Conservation (phyloP, 2,797 vertebrate species). For the Phaenicophaeus curvirostris region DNA sequence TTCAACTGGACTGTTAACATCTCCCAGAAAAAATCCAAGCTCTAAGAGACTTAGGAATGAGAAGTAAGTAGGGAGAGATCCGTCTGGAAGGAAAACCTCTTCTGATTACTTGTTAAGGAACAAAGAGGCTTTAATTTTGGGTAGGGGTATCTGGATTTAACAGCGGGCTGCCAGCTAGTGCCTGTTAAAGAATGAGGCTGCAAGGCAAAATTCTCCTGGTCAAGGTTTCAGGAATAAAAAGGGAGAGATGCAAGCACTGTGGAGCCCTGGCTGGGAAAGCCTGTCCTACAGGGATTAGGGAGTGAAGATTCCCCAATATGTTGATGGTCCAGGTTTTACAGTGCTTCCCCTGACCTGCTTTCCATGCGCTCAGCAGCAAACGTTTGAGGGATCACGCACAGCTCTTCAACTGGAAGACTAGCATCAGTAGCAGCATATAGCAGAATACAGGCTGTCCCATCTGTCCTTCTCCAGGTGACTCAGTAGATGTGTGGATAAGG, state of each 20-base stretch:
- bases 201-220: not conserved
- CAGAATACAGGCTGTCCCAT: not conserved
- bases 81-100: not conserved
- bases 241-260: not conserved
- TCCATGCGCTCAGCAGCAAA: rapidly evolving
- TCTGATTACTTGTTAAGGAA: not conserved
- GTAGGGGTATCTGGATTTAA: not conserved
- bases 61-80: not conserved
- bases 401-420: not conserved
- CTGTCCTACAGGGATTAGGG: not conserved
- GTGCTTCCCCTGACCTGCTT: not conserved
- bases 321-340: not conserved
- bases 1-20: not conserved
- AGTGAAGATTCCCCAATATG: not conserved
- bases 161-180: not conserved
- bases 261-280: not conserved
- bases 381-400: not conserved
- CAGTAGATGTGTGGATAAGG: not conserved
- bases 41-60: not conserved
- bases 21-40: not conserved
- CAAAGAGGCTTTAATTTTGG: not conserved
- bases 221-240: not conserved
- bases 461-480: not conserved
- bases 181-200: not conserved
- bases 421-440: not conserved